Percentiles rank a stretch among this genome's conserved stretches.
Evolutionary conservation across 2,113 vertebrate species (phyloP).

Genomic region (Rhineura floridana): DNA sequence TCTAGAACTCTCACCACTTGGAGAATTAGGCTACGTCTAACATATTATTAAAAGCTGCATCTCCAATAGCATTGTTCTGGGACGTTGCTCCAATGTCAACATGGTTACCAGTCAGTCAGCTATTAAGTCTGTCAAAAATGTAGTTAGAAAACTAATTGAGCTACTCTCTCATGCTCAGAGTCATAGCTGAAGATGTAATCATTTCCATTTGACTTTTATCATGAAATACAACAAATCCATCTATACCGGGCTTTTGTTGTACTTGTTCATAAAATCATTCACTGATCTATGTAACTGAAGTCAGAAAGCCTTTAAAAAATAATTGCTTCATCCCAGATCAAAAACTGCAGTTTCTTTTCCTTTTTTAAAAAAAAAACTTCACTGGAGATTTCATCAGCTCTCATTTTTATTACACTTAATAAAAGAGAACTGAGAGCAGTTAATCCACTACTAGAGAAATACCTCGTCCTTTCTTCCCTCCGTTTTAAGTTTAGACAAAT

Average conservation of each 20-base stretch:
- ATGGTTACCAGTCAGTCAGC: not conserved
- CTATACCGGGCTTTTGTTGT: conserved; percentile 1
- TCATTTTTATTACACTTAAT: not conserved
- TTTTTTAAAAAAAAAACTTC: conserved; percentile 37
- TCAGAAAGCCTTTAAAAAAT: conserved; percentile 16
- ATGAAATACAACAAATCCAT: not conserved
- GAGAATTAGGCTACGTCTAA: rapidly evolving
- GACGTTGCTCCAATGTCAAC: not conserved
- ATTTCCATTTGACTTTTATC: not conserved
- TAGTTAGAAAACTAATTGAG: not conserved
- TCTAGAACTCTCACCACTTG: too few species aligned
- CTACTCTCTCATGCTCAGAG: not conserved
- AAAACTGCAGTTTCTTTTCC: not conserved
- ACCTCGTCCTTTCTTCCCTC: not conserved
- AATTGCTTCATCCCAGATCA: conserved; percentile 9
- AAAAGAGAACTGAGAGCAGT: not conserved
- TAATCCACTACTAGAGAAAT: not conserved
- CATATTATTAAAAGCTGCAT: not conserved
- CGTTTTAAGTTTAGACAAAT: conserved; percentile 25
- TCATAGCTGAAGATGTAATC: not conserved
- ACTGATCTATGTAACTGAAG: not conserved
- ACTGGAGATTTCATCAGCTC: conserved; percentile 37
- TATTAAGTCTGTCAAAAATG: not conserved
- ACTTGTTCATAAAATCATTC: conserved; percentile 22
- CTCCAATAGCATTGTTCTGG: not conserved